Evolutionary conservation across 2,888 invertebrate genomes (phyloP).

Genomic region (Cryptus viduatorius): DNA sequence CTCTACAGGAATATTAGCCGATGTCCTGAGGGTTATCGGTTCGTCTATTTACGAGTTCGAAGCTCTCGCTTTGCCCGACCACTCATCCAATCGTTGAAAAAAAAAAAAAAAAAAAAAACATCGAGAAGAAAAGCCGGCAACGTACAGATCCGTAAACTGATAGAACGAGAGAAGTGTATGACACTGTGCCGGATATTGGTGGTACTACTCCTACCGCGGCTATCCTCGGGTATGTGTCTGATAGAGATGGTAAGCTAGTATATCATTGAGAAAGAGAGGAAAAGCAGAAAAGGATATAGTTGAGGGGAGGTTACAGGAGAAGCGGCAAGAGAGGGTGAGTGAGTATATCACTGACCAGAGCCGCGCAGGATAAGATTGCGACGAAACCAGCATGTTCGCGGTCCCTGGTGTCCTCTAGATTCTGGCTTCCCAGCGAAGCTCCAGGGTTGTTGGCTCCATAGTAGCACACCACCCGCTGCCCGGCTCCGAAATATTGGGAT

Average conservation of each 20-base stretch:
- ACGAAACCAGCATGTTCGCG: constrained; percentile 72
- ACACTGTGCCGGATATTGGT: not conserved
- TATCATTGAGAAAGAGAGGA: constrained; percentile 16
- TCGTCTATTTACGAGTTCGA: constrained; percentile 7
- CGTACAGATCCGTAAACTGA: not conserved
- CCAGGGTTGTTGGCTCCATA: constrained; percentile 65
- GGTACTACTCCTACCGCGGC: not conserved
- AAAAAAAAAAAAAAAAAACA: not conserved
- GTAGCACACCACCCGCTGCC: constrained; percentile 43
- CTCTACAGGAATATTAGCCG: constrained; percentile 27
- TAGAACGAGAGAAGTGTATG: not conserved
- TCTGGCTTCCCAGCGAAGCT: constrained; percentile 71
- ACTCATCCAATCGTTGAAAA: not conserved
- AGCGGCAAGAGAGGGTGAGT: constrained; percentile 38
- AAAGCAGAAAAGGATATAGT: constrained; percentile 16
- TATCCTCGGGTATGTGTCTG: not conserved
- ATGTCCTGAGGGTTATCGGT: not conserved
- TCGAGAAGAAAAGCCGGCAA: not conserved
- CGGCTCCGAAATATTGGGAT: constrained; percentile 77
- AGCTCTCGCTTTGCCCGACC: not conserved
- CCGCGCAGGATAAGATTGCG: constrained; percentile 78
- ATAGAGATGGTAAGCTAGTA: not conserved
- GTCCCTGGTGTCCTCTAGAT: constrained; percentile 82
- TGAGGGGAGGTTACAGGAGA: constrained; percentile 39
- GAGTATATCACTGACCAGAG: constrained; percentile 69